Evolutionary conservation across 2,113 vertebrate species (phyloP).

Genomic region (Gallinago paraguaiae): DNA sequence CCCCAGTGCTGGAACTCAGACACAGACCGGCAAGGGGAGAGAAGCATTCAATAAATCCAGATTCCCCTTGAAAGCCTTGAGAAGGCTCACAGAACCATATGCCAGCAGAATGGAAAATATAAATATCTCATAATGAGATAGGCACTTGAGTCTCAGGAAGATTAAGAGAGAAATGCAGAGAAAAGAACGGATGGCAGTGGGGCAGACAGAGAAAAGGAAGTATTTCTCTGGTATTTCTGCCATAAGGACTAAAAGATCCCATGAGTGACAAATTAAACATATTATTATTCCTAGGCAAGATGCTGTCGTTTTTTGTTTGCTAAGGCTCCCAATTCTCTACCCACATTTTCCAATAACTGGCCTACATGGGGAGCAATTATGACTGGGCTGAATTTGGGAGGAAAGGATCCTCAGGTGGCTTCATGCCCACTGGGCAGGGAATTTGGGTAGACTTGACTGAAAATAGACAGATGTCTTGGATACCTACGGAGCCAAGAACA

Average conservation of each 20-base stretch:
- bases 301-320: neutral
- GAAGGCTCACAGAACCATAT: slow-evolving; percentile 32
- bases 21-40: neutral
- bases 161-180: slow-evolving; percentile 13
- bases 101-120: slow-evolving; percentile 10
- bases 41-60: neutral
- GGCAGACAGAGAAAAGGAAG: neutral
- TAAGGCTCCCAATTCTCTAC: neutral
- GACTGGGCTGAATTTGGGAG: neutral
- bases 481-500: neutral
- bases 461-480: slow-evolving; percentile 17
- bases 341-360: neutral
- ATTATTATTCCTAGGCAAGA: neutral
- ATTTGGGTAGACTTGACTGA: neutral
- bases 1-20: neutral
- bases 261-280: neutral
- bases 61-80: neutral
- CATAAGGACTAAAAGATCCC: neutral
- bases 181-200: neutral
- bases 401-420: neutral
- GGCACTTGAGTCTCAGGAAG: slow-evolving; percentile 10
- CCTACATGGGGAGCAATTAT: neutral
- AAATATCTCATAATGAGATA: slow-evolving; percentile 39
- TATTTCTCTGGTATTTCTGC: neutral
- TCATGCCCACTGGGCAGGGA: neutral